Evolutionary conservation across 2,797 vertebrate genomes (phyloP), one percentile per base, ranked within the genome.

Genomic region (Hypotaenidia okinawae): DNA sequence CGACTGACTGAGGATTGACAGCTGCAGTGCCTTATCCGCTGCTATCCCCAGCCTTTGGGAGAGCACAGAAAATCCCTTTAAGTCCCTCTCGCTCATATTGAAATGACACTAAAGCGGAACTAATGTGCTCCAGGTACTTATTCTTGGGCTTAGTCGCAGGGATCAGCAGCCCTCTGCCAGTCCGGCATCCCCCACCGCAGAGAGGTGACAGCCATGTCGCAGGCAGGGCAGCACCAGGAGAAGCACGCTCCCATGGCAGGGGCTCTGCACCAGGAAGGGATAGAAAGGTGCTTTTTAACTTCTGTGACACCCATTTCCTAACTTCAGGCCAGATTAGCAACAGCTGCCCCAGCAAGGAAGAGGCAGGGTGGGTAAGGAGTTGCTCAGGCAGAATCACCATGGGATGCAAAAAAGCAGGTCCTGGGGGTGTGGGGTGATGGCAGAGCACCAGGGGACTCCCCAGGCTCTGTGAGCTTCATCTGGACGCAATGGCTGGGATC

Each of bases 91-190:
- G 3, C 77, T 94, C 59, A 4, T 86, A 59, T 33, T 89, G 93
- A 84, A 95, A 97, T 75, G 69, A 93, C 81, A 57, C 76, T 84
- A 96, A 94, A 90, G 94, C 62, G 11, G 97, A 96, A 95, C 87
- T 72, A 93, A 96, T 39, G 84, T 77, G 89, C 81, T 96, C 80
- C 69, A 78, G 91, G 94, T 95, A 87, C 59, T 89, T 90, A 92
- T 86, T 84, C 73, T 70, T 3, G 4, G 84, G 77, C 39, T 92
- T 85, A 79, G 75, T 54, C 0, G 10, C 76, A 83, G 66, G 64
- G 37, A 75, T 68, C 93, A 67, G 75, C 61, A 89, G 70, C 70
- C 55, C 32, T 76, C n/a, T 9, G 2, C 80, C 66, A 43, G 68
- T 25, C 61, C 0, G 0, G 51, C 67, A 66, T 43, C 30, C 58